Evolutionary conservation across 2,113 vertebrate genomes (phyloP).

Genomic region (Romanogobio albipinnatus): DNA sequence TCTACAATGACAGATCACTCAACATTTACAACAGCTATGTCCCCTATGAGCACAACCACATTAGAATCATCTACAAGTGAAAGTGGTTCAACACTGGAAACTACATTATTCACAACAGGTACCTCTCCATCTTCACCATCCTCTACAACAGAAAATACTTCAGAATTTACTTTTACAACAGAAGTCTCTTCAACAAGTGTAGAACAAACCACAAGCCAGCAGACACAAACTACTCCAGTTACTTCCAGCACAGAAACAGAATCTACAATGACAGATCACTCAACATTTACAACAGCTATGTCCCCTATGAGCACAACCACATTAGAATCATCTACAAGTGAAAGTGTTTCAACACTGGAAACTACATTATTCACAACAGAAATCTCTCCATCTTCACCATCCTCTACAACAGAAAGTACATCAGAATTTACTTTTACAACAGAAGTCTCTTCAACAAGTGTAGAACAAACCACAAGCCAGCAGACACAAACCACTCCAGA

Average conservation of each 20-base stretch:
- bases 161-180: neutral
- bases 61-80: neutral
- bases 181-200: neutral
- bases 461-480: neutral
- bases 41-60: neutral
- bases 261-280: neutral
- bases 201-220: neutral
- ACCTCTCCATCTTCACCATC: neutral
- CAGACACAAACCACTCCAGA: neutral
- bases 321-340: neutral
- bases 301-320: neutral
- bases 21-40: neutral
- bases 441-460: neutral
- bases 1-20: neutral
- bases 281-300: neutral
- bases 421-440: neutral
- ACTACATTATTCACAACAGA: neutral
- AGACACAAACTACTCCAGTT: neutral
- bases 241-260: neutral
- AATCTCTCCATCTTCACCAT: neutral
- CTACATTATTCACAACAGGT: neutral
- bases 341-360: too few relatives aligned
- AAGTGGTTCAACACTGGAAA: neutral
- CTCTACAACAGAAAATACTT: neutral
- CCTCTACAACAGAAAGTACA: neutral